Conservation (phyloP, 1,140 invertebrate genomes). For the Ips nitidus region DNA sequence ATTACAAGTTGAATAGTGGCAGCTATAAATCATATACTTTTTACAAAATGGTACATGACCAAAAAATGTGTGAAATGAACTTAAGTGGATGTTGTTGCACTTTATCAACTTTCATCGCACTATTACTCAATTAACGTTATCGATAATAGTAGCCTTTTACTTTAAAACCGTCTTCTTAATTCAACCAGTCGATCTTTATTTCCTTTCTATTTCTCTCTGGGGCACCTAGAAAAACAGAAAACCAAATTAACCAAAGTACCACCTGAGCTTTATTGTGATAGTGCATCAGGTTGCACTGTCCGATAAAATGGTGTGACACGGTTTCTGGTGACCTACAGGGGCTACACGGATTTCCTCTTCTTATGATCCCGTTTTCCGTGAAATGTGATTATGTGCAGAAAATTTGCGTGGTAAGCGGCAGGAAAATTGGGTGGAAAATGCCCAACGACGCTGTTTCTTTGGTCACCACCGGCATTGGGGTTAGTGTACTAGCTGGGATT, state of each 20-base stretch:
- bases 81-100: too few relatives aligned
- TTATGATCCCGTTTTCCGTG: conserved; percentile 23
- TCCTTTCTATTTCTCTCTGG: too few relatives aligned
- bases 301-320: conserved; percentile 14
- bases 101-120: too few relatives aligned
- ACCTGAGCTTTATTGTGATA: neutral
- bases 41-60: too few relatives aligned
- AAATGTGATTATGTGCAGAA: conserved; percentile 31
- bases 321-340: conserved; percentile 11
- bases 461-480: conserved; percentile 57
- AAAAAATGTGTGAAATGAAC: too few relatives aligned
- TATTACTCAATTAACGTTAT: too few relatives aligned
- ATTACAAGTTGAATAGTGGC: too few relatives aligned
- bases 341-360: conserved; percentile 4
- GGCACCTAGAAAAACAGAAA: neutral
- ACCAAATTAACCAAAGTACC: neutral
- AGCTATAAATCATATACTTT: too few relatives aligned
- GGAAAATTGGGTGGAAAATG: conserved; percentile 37
- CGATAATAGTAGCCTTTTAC: too few relatives aligned
- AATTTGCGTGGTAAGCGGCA: conserved; percentile 16
- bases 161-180: too few relatives aligned
- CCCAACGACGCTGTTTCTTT: conserved; percentile 55
- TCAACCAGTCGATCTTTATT: too few relatives aligned
- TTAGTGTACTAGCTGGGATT: conserved; percentile 61
- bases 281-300: conserved; percentile 3